Evolutionary conservation across 2,888 invertebrate genomes (phyloP), one percentile per base, ranked within the genome.

Genomic region (Itoplectis maculator): DNA sequence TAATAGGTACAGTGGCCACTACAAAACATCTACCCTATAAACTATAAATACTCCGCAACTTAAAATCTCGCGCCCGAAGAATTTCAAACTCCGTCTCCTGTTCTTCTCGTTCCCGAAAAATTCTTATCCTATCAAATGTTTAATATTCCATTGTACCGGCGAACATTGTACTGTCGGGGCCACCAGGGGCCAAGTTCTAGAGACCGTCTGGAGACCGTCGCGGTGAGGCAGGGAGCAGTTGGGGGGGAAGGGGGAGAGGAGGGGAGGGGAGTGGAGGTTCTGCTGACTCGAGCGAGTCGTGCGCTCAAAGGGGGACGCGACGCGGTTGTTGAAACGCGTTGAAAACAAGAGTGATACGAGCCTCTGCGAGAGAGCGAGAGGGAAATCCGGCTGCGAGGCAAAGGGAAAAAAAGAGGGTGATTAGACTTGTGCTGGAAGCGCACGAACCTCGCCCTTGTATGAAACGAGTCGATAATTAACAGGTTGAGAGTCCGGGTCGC

Each of bases 401-500:
- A 83, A 82, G 85, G 85, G 87, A 89, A 90, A 84, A 90, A 88
- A 88, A 87, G 88, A 89, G 90, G 89, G 89, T 90, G 90, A 92
- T 92, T 91, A 91, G 90, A 88, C 88, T 87, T 78, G 80, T 70
- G 51, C 51, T 79, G 74, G 83, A 84, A 85, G 76, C 79, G 83
- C 79, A 85, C 73, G 66, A 74, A 77, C 81, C 82, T 85, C 83
- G 81, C 81, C 85, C 85, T 80, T 69, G 80, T 84, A 81, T 69
- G 87, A 88, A 88, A 87, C 88, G 88, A 91, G 90, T 91, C 92
- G 90, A 92, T 92, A 92, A 92, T 92, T 92, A 92, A 92, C 92
- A 91, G 84, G 83, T 82, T 83, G 82, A 85, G 82, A 76, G 79
- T 82, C 80, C 80, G 81, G 81, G 82, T 82, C 82, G 82, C 78